Evolutionary conservation across 1,140 invertebrate genomes (phyloP).

Genomic region (Orchesella cincta): DNA sequence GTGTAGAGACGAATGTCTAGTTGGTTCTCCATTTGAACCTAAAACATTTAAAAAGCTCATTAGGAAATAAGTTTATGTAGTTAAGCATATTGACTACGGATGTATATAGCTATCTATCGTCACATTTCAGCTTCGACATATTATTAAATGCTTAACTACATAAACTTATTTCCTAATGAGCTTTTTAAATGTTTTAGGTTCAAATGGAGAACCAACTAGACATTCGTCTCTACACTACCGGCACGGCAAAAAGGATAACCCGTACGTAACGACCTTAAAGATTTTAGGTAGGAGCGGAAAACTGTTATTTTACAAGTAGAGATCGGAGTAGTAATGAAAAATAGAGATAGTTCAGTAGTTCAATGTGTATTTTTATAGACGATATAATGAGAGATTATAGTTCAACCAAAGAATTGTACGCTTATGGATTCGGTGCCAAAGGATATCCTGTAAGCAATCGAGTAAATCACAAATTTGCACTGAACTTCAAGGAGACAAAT

Average conservation of each 20-base stretch:
- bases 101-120: too few relatives aligned
- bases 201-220: background rate
- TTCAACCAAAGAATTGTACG: slow-evolving; percentile 49
- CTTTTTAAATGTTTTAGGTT: too few relatives aligned
- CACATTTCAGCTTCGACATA: too few relatives aligned
- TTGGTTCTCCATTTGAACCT: slow-evolving; percentile 19
- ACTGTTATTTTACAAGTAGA: background rate
- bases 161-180: too few relatives aligned
- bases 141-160: too few relatives aligned
- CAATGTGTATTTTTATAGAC: background rate
- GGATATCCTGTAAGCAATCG: slow-evolving; percentile 56
- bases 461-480: slow-evolving; percentile 60
- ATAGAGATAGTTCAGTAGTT: background rate
- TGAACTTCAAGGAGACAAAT: slow-evolving; percentile 60
- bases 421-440: slow-evolving; percentile 21
- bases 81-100: too few relatives aligned
- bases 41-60: background rate
- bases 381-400: slow-evolving; percentile 64
- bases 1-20: background rate
- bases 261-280: slow-evolving; percentile 60
- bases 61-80: background rate
- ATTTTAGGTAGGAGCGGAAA: slow-evolving; percentile 57
- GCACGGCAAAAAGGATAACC: slow-evolving; percentile 54
- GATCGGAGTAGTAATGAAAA: background rate
- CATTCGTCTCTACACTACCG: slow-evolving; percentile 3